Conservation (phyloP, 2,797 vertebrate genomes). For the Mus spretus region DNA sequence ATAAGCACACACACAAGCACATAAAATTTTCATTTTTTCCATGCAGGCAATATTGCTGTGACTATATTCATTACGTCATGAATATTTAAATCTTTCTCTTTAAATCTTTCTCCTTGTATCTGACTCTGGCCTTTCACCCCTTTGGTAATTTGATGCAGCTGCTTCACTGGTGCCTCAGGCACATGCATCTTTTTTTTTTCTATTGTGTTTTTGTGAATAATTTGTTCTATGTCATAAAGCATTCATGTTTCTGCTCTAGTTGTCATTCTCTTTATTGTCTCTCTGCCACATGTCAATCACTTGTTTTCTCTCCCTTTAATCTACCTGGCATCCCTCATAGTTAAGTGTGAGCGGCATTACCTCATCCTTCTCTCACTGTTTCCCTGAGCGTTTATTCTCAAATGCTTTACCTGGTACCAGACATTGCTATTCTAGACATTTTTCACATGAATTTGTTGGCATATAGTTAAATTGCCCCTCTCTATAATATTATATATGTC, state of each 20-base stretch:
- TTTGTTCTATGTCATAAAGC: slow-evolving; percentile 77
- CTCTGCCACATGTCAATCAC: neutral
- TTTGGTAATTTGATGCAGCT: neutral
- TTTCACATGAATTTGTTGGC: neutral
- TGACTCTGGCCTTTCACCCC: neutral
- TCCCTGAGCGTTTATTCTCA: neutral
- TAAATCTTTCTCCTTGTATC: neutral
- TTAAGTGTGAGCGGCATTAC: neutral
- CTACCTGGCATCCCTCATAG: neutral
- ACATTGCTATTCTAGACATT: neutral
- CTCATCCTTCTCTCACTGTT: neutral
- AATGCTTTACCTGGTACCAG: neutral
- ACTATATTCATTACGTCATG: neutral
- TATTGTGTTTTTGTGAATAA: slow-evolving; percentile 67
- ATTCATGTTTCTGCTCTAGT: slow-evolving; percentile 77
- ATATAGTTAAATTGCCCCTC: neutral
- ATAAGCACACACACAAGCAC: neutral
- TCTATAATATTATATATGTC: neutral
- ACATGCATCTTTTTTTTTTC: slow-evolving; percentile 28
- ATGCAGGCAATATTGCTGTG: neutral
- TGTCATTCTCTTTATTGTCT: slow-evolving; percentile 51
- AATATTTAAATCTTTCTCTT: slow-evolving; percentile 28
- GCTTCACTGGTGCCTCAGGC: slow-evolving; percentile 52
- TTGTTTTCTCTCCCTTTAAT: slow-evolving; percentile 1
- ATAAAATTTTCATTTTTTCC: neutral